phyloP scores from a whole-genome alignment of 2,797 vertebrate species.

The Anisognathus igniventris region DNA sequence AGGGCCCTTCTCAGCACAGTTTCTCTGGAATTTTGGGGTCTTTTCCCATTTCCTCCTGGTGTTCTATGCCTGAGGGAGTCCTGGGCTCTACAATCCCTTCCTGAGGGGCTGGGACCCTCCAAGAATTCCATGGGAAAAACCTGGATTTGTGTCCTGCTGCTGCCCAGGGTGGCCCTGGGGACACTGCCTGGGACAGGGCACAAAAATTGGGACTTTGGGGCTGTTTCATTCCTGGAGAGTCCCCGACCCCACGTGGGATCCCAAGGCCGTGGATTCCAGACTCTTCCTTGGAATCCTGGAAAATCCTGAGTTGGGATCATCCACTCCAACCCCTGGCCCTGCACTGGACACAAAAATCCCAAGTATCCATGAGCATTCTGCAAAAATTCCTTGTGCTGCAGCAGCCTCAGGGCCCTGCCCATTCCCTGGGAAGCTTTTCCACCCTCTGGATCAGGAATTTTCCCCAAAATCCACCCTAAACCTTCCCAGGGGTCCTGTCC shows the following conservation, averaged over 20 bases:
- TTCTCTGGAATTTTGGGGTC: accelerated
- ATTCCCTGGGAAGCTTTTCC: not conserved
- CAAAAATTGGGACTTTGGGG: not conserved
- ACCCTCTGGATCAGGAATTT: not conserved
- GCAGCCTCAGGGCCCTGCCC: not conserved
- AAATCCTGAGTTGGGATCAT: accelerated
- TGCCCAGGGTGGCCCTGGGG: not conserved
- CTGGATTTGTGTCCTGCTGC: not conserved
- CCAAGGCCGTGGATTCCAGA: not conserved
- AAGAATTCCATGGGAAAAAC: not conserved
- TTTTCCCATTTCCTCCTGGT: not conserved
- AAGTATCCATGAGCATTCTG: not conserved
- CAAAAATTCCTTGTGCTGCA: not conserved
- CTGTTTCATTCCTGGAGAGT: not conserved
- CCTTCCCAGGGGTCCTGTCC: not conserved
- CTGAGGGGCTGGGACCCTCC: not conserved
- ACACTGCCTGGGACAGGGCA: not conserved
- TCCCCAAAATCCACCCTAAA: not conserved
- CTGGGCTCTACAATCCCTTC: not conserved
- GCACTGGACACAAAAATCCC: not conserved
- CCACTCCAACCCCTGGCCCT: not conserved
- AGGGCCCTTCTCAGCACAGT: accelerated
- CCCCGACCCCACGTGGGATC: not conserved
- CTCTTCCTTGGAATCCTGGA: not conserved
- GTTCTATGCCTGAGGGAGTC: too few relatives aligned